Conservation (phyloP, 2,888 invertebrate genomes). For the Spialia ferax region DNA sequence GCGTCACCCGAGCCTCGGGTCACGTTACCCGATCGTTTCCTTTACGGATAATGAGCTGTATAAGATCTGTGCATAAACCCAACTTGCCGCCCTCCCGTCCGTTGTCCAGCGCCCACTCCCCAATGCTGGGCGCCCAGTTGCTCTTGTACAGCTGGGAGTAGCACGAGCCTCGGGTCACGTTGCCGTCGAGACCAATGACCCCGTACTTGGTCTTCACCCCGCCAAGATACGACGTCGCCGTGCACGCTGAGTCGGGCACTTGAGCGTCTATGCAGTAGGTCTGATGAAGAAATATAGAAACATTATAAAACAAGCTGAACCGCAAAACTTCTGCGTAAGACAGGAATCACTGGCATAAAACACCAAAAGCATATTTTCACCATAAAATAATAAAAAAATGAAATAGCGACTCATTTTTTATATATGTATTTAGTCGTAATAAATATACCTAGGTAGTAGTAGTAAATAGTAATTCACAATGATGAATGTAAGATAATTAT, state of each 20-base stretch:
- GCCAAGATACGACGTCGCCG: slow-evolving; percentile 90
- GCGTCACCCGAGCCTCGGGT: too few relatives aligned
- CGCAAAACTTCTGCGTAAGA: background rate
- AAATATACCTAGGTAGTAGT: too few relatives aligned
- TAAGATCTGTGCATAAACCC: too few relatives aligned
- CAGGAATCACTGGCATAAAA: too few relatives aligned
- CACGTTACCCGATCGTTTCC: background rate
- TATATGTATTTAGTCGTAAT: too few relatives aligned
- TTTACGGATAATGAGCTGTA: too few relatives aligned
- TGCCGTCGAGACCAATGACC: slow-evolving; percentile 90
- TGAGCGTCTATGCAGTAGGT: slow-evolving; percentile 89
- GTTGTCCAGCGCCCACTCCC: slow-evolving; percentile 88
- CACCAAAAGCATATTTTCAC: too few relatives aligned
- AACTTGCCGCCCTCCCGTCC: slow-evolving; percentile 79
- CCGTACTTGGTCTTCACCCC: slow-evolving; percentile 90
- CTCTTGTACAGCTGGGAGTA: slow-evolving; percentile 83
- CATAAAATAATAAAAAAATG: too few relatives aligned
- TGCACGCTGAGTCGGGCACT: slow-evolving; percentile 92
- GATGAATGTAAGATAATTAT: too few relatives aligned
- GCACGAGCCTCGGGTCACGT: slow-evolving; percentile 89
- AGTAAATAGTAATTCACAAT: too few relatives aligned
- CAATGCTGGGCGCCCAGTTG: slow-evolving; percentile 89
- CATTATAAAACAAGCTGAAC: background rate
- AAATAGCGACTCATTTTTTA: too few relatives aligned
- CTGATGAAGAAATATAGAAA: slow-evolving; percentile 55